Percentiles rank a stretch among this genome's conserved stretches.
These are phyloP conservation scores for Cephus nigrinus DNA, from an alignment of 2,888 invertebrate species.

Conservation along the genomic window DNA sequence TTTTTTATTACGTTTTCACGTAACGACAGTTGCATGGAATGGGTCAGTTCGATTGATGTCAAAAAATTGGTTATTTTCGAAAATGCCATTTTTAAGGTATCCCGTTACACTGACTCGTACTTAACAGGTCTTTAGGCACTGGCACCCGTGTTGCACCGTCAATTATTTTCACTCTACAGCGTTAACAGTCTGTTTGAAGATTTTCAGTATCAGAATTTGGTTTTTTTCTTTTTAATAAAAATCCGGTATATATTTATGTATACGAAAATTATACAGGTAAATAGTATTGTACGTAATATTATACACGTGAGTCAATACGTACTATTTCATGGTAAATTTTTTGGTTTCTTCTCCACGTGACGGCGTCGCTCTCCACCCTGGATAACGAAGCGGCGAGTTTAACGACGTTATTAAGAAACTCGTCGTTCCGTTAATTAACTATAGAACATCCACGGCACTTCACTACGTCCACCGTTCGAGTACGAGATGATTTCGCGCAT, in stretches of 20 bases:
- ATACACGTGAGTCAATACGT: background rate
- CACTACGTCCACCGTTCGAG: constrained; percentile 25
- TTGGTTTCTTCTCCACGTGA: background rate
- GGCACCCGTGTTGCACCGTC: background rate
- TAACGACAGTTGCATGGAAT: too few species aligned
- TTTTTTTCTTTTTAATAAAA: background rate
- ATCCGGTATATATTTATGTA: background rate
- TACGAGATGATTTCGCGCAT: background rate
- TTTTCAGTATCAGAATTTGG: background rate
- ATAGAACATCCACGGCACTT: constrained; percentile 49
- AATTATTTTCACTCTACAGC: background rate
- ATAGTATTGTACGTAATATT: too few species aligned
- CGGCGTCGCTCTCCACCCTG: background rate
- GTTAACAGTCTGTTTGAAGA: background rate
- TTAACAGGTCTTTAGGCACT: background rate
- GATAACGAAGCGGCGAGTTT: background rate
- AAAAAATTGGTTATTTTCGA: too few species aligned
- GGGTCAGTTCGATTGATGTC: too few species aligned
- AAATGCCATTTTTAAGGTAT: too few species aligned
- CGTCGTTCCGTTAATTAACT: constrained; percentile 23
- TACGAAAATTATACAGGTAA: background rate
- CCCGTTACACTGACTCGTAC: too few species aligned
- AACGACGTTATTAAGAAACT: background rate
- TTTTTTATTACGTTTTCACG: too few species aligned
- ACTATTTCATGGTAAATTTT: background rate